A percentile compares a stretch with the other conserved stretches of the same genome.
Evolutionary conservation across 2,113 vertebrate genomes (phyloP).

Genomic region (Daboia siamensis): DNA sequence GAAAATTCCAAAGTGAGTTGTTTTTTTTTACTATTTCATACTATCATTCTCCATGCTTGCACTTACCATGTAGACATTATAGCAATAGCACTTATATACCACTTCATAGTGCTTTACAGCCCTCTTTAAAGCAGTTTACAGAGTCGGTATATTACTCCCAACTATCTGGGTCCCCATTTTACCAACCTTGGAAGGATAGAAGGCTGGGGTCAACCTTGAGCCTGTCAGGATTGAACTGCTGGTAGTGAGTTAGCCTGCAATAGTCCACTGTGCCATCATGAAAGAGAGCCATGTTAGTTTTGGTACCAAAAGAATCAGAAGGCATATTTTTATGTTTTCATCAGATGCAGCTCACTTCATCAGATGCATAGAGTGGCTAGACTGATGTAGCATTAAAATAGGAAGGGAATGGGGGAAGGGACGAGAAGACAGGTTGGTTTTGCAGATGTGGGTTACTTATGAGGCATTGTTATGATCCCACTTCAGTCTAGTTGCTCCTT

Average conservation of each 20-base stretch:
- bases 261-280: background rate
- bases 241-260: background rate
- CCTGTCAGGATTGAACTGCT: background rate
- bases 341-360: background rate
- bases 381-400: background rate
- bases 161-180: background rate
- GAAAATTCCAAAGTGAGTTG: background rate
- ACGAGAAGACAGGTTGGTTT: background rate
- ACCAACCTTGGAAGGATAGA: background rate
- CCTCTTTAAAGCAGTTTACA: background rate
- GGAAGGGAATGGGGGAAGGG: background rate
- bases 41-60: background rate
- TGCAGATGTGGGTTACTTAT: background rate
- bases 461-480: background rate
- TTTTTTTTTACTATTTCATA: background rate
- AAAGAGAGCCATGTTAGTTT: background rate
- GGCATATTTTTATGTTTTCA: background rate
- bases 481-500: background rate
- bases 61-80: background rate
- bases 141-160: background rate
- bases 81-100: background rate
- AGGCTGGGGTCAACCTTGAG: background rate
- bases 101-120: background rate
- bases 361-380: background rate
- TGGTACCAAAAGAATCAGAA: background rate